Evolutionary conservation across 2,797 vertebrate genomes (phyloP).

Genomic region (Corythornis leucogaster): DNA sequence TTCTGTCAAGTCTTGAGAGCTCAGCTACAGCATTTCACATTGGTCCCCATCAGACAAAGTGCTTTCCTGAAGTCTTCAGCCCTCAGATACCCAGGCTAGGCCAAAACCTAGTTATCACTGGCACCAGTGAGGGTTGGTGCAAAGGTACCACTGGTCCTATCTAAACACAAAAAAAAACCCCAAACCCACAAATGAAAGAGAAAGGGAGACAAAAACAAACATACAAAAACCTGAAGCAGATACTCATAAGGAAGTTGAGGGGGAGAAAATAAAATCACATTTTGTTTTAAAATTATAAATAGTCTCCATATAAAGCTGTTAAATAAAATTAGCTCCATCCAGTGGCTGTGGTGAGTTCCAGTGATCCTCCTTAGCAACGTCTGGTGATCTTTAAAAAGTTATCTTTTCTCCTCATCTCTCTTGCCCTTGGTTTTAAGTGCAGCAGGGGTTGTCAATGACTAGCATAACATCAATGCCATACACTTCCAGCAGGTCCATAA

Average conservation of each 20-base stretch:
- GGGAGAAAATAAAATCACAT: slow-evolving; percentile 50
- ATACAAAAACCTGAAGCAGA: background rate
- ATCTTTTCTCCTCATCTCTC: slow-evolving; percentile 15
- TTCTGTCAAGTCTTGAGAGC: slow-evolving; percentile 11
- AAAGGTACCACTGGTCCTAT: slow-evolving; percentile 34
- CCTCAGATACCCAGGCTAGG: slow-evolving; percentile 22
- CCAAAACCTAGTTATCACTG: slow-evolving; percentile 20
- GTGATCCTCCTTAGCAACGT: slow-evolving; percentile 34
- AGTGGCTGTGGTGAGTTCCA: slow-evolving; percentile 40
- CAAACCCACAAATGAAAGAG: background rate
- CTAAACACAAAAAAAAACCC: background rate
- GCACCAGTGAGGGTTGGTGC: slow-evolving; percentile 19
- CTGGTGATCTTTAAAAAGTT: slow-evolving; percentile 39
- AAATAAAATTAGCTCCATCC: slow-evolving; percentile 45
- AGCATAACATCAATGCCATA: slow-evolving; percentile 94
- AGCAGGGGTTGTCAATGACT: slow-evolving; percentile 97
- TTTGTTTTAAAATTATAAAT: slow-evolving; percentile 67
- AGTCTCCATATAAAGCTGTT: slow-evolving; percentile 53
- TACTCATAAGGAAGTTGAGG: slow-evolving; percentile 8
- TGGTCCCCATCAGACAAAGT: slow-evolving; percentile 64
- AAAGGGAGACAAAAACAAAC: background rate
- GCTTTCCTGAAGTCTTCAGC: slow-evolving; percentile 60
- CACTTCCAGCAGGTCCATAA: slow-evolving; percentile 94
- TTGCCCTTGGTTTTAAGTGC: slow-evolving; percentile 79
- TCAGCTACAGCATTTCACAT: slow-evolving; percentile 55